Evolutionary conservation across 2,888 invertebrate species (phyloP), one percentile per base, ranked within the genome.

Genomic region (Trissolcus brochymenae): DNA sequence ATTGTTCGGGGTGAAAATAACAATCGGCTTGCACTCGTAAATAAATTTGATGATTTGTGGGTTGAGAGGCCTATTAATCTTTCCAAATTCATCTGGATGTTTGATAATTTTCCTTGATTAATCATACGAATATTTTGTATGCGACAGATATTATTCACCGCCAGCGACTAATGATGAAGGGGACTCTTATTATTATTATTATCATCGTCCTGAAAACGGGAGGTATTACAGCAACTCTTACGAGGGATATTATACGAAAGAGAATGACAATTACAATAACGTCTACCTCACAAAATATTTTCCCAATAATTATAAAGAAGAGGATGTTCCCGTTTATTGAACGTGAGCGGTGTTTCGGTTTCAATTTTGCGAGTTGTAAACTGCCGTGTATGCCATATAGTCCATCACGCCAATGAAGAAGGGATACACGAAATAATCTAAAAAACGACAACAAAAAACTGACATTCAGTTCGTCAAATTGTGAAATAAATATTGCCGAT

Each of bases 401-500:
- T 87, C 87, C 78, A 87, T 61, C 2, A 78, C 66, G 9, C 79
- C 66, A 80, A 87, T 82, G 60, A 87, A 83, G 54, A 85, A 41
- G 13, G 84, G 82, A 71, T 87, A 87, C 9, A 79, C 74, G 17
- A 85, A 51, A 4, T 72, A 56, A 60, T 83, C 84, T 81, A 79
- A 9, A 72, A 79, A 50, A 54, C 41, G n/a, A 70, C 9, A 35
- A 50, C 14, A 4, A 19, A 16, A 25, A 41, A 0, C 11, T 25
- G 0, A 25, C 6, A 35, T 35, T 35, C 9, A 11, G 0, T 11
- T 35, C 11, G 6, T 11, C 35, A 9, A 35, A 35, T 4, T 1
- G 25, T 25, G 9, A 35, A 35, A 35, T 11, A 57, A 62, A 35
- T 13, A 54, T 25, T 66, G 35, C 16, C 13, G 3, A 19, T 65